Evolutionary conservation across 2,888 invertebrate genomes (phyloP), one percentile per base, ranked within the genome.

Genomic region (Cactoblastis cactorum): DNA sequence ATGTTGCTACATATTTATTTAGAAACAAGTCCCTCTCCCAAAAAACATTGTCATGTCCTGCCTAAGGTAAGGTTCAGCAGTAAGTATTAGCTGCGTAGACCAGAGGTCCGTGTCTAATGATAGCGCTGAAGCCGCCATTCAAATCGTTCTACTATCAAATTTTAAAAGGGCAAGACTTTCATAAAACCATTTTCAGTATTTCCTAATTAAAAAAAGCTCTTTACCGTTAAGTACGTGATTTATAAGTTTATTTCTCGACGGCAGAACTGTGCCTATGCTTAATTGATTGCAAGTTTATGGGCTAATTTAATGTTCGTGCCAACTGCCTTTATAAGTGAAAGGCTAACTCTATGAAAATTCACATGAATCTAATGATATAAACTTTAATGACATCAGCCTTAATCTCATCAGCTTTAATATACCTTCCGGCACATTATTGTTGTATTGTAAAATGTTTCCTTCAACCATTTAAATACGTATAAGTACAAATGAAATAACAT

Each of bases 201-300:
- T 39, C 39, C 19, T 19, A 12, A 39, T 12, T 6, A 41, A 14
- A 41, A 22, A 41, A 28, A 1, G 28, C n/a, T 11, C 11, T 43
- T 1, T n/a, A 28, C 43, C 28, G 24, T 28, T 61, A 57, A 24
- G 61, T 61, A 57, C 58, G 55, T 56, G 62, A 65, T 67, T 70
- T 68, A 63, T 67, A 67, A 59, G 61, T 59, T 59, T 58, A 37
- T 56, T 58, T 60, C 59, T 55, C 50, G 51, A 60, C 61, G 55
- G 59, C 56, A 61, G 59, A 59, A 62, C 60, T 64, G 62, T 65
- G 63, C 58, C 58, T 56, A 64, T 64, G 57, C 67, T 66, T 70
- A 65, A 73, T 69, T 69, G 65, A 67, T 66, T 62, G 56, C 60
- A 56, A 61, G 60, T 72, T 74, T 73, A 73, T 61, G 59, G 57